Evolutionary conservation across 2,113 vertebrate genomes (phyloP), one percentile per base, ranked within the genome.

Genomic region (Saguinus midas): DNA sequence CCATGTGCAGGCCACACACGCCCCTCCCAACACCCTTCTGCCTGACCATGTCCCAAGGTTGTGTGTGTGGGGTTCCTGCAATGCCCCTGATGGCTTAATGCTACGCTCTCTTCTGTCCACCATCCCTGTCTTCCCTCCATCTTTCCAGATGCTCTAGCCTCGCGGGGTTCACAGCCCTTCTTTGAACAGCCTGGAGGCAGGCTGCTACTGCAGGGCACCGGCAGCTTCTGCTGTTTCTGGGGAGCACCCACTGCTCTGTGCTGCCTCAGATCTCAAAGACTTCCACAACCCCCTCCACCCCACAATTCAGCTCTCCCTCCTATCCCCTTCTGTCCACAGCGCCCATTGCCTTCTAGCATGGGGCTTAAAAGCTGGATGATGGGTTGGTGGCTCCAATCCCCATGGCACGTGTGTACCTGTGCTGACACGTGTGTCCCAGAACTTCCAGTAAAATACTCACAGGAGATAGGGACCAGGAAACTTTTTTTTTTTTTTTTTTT

Each of bases 1-100:
- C 52, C 0, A 5, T 55, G 17, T 55, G 16, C 52, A 18, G 52
- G 17, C 52, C 52, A 55, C 5, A 1, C 5, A 55, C 1, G 17
- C 52, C 17, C 17, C 52, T 55, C 5, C 52, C 17, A 16, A 55
- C 5, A 55, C 52, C 50, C 3, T 52, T 18, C 18, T 57, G 20
- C 18, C 55, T 8, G 55, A 57, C 55, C 14, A 4, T 55, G 52
- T 58, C 64, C 32, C 17, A 17, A n/a, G 2, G 68, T n/a, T 7
- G 68, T n/a, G 1, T 8, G 45, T 9, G 35, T 29, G 64, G 14
- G 68, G 16, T 70, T 16, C 17, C 7, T n/a, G 35, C 35, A 70
- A 68, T 13, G 35, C n/a, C 17, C 14, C 35, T n/a, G 7, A n/a
- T 7, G 32, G 3, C 17, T 70, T 70, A 35, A 8, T 18, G 35